Evolutionary conservation across 1,140 invertebrate species (phyloP), one percentile per base, ranked within the genome.

Genomic region (Sarcophaga peregrina): DNA sequence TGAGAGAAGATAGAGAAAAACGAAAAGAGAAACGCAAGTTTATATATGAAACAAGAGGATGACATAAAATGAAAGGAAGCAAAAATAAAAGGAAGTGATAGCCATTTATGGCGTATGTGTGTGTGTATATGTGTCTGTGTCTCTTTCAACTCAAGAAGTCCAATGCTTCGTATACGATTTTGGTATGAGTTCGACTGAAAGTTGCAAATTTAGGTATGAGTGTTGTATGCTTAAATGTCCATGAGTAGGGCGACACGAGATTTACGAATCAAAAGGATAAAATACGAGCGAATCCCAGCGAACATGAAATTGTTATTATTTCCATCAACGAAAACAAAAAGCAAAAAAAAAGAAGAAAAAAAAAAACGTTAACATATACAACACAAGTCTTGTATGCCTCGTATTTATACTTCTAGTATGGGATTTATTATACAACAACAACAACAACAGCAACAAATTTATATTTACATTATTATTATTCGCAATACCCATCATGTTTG

Each of bases 301-400:
- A 76, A 76, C 47, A 47, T 50, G 74, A 76, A 76, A 76, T 58
- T 58, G 10, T 83, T 82, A 84, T 86, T 85, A 85, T 83, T 86
- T 84, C 82, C 37, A 13, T 9, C 8, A 58, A 58, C 52, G 6
- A 13, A n/a, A 58, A 4, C 25, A 37, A 37, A 37, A 37, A 4
- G 4, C 1, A 37, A 37, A 37, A 37, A 37, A 37, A 37, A 37
- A 4, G 4, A 4, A 37, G 4, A 37, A 37, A 37, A 58, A 8
- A 58, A 68, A 68, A 20, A 68, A 25, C 17, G 3, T 68, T 5
- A 20, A 68, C 17, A 68, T 68, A 3, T 20, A 68, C 8, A 68
- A 68, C 62, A 68, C 62, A 20, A 68, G 62, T 20, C 62, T 68
- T 68, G n/a, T 62, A 62, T 62, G 13, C 15, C 17, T 62, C 1